phyloP scores from a whole-genome alignment of 2,797 vertebrate genomes.

The Micropoecilia bifurca region DNA sequence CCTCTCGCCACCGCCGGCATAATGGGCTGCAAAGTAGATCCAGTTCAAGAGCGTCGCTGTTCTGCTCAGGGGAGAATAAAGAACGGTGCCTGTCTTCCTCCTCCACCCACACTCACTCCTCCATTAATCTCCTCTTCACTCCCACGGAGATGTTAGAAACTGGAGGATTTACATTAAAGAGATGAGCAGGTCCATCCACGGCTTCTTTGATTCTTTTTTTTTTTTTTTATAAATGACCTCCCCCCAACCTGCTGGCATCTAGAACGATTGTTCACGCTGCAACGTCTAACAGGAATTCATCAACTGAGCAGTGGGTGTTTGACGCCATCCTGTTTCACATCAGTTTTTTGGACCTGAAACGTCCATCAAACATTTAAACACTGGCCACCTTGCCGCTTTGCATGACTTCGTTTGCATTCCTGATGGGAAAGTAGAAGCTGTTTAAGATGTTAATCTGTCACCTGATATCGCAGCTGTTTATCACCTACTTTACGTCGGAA shows the following conservation, averaged over 20 bases:
- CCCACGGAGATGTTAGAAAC: constrained; percentile 41
- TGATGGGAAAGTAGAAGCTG: neutral
- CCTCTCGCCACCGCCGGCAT: constrained; percentile 48
- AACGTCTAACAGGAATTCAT: constrained; percentile 39
- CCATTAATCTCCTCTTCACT: constrained; percentile 60
- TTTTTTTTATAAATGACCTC: constrained; percentile 39
- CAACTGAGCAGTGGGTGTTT: constrained; percentile 3
- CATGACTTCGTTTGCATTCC: neutral
- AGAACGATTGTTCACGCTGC: neutral
- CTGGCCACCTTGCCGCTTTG: neutral
- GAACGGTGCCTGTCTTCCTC: constrained; percentile 20
- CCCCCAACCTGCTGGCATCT: neutral
- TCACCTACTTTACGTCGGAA: neutral
- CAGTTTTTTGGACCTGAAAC: neutral
- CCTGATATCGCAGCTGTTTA: neutral
- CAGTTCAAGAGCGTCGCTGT: constrained; percentile 56
- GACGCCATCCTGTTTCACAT: constrained; percentile 7
- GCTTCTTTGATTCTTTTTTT: neutral
- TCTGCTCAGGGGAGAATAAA: constrained; percentile 30
- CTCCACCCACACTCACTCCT: constrained; percentile 14
- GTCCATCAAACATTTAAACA: neutral
- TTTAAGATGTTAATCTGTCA: neutral
- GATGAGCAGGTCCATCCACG: constrained; percentile 19
- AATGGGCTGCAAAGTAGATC: constrained; percentile 73
- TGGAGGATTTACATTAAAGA: constrained; percentile 28